Evolutionary conservation across 2,888 invertebrate species (phyloP).

Genomic region (Galerucella pusilla): DNA sequence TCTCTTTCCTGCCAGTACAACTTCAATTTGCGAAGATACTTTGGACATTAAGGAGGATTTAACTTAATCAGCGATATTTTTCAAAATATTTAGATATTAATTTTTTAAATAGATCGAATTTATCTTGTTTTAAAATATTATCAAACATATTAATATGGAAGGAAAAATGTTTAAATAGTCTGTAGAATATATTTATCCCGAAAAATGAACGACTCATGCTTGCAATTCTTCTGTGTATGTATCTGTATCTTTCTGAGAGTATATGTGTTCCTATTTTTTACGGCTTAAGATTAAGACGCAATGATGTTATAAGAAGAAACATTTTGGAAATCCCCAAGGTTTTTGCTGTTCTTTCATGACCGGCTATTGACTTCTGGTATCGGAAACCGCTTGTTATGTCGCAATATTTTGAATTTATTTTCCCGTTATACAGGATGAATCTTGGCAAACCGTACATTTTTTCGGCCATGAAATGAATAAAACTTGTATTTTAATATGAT

Average conservation of each 20-base stretch:
- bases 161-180: too few relatives aligned
- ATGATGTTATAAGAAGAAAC: not conserved
- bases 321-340: constrained; percentile 17
- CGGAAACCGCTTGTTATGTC: constrained; percentile 12
- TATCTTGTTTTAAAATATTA: too few relatives aligned
- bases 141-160: too few relatives aligned
- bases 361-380: constrained; percentile 18
- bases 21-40: not conserved
- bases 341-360: constrained; percentile 11
- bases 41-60: not conserved
- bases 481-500: not conserved
- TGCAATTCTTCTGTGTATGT: not conserved
- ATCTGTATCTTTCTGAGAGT: not conserved
- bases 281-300: not conserved
- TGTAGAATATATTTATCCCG: too few relatives aligned
- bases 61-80: not conserved
- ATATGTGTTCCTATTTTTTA: constrained; percentile 1
- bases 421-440: constrained; percentile 10
- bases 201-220: too few relatives aligned
- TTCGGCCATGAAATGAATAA: not conserved
- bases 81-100: too few relatives aligned
- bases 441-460: not conserved
- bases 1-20: not conserved
- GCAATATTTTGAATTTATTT: constrained; percentile 14
- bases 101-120: too few relatives aligned